Conservation (phyloP, 2,113 vertebrate genomes). For the Camelus dromedarius region DNA sequence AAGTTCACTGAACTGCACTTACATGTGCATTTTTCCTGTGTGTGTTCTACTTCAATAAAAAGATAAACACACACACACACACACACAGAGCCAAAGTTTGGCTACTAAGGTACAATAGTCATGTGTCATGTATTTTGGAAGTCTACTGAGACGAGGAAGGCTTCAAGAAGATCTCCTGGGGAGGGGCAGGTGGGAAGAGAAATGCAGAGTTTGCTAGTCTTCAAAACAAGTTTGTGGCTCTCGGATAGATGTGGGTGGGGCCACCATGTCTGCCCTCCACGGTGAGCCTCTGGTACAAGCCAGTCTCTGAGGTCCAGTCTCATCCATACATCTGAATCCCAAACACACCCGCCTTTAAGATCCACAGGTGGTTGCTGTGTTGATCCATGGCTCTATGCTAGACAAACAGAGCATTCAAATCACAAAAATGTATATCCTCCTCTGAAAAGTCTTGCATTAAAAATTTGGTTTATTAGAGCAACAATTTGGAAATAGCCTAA, state of each 20-base stretch:
- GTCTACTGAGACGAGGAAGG: neutral
- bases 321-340: neutral
- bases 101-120: neutral
- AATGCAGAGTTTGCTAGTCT: neutral
- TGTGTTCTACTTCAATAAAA: constrained; percentile 7
- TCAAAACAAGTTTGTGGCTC: neutral
- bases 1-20: neutral
- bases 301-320: neutral
- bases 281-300: neutral
- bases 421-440: neutral
- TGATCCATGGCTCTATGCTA: neutral
- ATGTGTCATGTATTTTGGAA: neutral
- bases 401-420: neutral
- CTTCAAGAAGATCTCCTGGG: neutral
- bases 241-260: neutral
- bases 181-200: neutral
- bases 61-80: neutral
- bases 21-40: neutral
- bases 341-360: neutral
- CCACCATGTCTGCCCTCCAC: neutral
- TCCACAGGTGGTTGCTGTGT: neutral
- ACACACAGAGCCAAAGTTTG: neutral
- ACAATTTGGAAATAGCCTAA: neutral
- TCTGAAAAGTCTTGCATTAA: neutral
- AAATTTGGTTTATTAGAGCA: neutral